These are phyloP conservation scores for Rhagophthalmus giganteus DNA, from an alignment of 2,888 invertebrate genomes.

Conservation along the genomic window DNA sequence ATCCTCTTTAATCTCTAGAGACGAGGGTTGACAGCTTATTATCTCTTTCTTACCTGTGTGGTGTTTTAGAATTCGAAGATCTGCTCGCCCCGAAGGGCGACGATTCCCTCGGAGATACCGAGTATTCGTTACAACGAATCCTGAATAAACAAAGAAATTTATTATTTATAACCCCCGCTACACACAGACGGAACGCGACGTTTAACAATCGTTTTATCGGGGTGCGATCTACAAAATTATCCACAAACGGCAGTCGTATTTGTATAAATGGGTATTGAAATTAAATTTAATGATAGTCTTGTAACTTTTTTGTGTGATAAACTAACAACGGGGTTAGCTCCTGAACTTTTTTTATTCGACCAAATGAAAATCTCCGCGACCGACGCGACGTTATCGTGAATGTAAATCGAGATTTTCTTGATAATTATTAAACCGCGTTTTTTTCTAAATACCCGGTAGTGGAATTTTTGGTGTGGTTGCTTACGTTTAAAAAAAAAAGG, in stretches of 20 bases:
- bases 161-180: conserved; percentile 20
- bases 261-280: conserved; percentile 22
- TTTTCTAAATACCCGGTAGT: too few relatives aligned
- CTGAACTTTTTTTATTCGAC: conserved; percentile 2
- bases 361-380: background rate
- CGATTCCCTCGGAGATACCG: conserved; percentile 16
- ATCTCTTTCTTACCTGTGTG: conserved; percentile 33
- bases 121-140: conserved; percentile 19
- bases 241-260: conserved; percentile 21
- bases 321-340: conserved; percentile 14
- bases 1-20: conserved; percentile 37
- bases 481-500: too few relatives aligned
- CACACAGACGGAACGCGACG: conserved; percentile 3
- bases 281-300: conserved; percentile 21
- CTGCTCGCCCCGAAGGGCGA: conserved; percentile 11
- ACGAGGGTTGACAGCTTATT: conserved; percentile 43
- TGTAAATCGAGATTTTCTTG: background rate
- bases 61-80: conserved; percentile 20
- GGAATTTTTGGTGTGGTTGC: too few relatives aligned
- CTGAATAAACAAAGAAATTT: conserved; percentile 24
- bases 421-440: too few relatives aligned
- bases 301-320: conserved; percentile 7
- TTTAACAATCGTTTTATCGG: conserved; percentile 20
- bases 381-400: background rate
- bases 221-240: conserved; percentile 20